Conservation (phyloP, 2,888 invertebrate species). For the Athripsodes cinereus region DNA sequence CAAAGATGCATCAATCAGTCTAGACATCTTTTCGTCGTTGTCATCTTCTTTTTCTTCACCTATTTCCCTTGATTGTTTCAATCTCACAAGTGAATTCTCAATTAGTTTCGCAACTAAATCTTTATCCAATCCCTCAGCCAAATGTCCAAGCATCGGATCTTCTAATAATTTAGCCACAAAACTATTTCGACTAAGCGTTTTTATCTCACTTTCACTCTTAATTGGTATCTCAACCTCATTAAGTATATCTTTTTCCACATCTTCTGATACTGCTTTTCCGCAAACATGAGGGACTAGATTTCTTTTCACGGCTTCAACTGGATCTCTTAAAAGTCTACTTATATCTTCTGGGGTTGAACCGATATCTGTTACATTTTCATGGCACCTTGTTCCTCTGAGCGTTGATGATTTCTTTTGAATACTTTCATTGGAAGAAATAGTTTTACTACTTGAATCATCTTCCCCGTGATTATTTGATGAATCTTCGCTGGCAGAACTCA, state of each 20-base stretch:
- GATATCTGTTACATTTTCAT: constrained; percentile 26
- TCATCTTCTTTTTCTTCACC: constrained; percentile 39
- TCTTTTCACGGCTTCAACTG: constrained; percentile 68
- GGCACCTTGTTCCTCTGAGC: constrained; percentile 23
- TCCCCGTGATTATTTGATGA: not conserved
- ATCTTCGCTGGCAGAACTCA: constrained; percentile 16
- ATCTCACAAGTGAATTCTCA: constrained; percentile 60
- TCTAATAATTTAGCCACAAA: constrained; percentile 56
- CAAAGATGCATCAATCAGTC: constrained; percentile 38
- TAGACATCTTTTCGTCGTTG: constrained; percentile 41
- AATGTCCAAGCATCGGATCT: constrained; percentile 58
- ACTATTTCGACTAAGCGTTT: constrained; percentile 38
- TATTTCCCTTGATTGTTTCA: constrained; percentile 38
- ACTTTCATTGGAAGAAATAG: not conserved
- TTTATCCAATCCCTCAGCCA: constrained; percentile 56
- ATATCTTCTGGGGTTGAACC: constrained; percentile 38
- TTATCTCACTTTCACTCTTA: constrained; percentile 28
- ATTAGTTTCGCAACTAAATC: constrained; percentile 58
- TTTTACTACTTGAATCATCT: not conserved
- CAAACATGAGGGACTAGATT: constrained; percentile 74
- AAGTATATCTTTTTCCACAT: constrained; percentile 30
- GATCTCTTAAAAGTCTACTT: constrained; percentile 57
- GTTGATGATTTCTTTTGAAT: constrained; percentile 8
- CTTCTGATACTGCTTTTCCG: constrained; percentile 51
- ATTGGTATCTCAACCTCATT: constrained; percentile 22